These are phyloP conservation scores for Cebidichthys violaceus DNA, from an alignment of 2,113 vertebrate species.

Conservation along the genomic window DNA sequence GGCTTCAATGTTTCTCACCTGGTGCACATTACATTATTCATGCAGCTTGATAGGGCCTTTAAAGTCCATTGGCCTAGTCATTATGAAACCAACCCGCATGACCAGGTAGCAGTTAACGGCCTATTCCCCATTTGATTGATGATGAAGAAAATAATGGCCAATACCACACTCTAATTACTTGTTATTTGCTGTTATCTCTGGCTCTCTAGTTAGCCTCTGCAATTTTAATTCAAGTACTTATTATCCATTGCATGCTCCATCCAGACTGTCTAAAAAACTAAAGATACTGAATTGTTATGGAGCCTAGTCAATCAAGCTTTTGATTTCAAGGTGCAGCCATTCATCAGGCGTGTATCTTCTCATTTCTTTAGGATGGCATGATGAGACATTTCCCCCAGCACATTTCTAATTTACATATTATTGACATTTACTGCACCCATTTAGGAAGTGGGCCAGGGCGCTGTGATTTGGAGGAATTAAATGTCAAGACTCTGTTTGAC, in stretches of 20 bases:
- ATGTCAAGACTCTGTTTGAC: slow-evolving; percentile 90
- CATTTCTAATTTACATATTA: neutral
- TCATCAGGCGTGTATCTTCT: slow-evolving; percentile 17
- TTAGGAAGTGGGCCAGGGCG: slow-evolving; percentile 63
- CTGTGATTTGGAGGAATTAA: slow-evolving; percentile 90
- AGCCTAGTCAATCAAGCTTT: slow-evolving; percentile 11
- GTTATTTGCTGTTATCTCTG: slow-evolving; percentile 39
- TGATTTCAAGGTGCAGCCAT: slow-evolving; percentile 10
- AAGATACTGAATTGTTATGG: slow-evolving; percentile 26
- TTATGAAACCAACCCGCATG: slow-evolving; percentile 58
- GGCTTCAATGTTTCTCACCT: slow-evolving; percentile 36
- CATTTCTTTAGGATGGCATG: neutral
- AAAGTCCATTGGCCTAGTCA: slow-evolving; percentile 48
- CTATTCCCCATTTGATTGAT: slow-evolving; percentile 54
- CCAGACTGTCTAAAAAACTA: neutral
- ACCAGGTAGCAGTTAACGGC: slow-evolving; percentile 51
- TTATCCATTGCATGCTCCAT: slow-evolving; percentile 27
- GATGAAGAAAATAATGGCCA: slow-evolving; percentile 61
- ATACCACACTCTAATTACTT: slow-evolving; percentile 60
- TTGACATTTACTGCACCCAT: slow-evolving; percentile 16
- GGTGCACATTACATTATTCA: slow-evolving; percentile 60
- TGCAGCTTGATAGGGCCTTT: slow-evolving; percentile 46
- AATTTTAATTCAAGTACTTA: slow-evolving; percentile 40
- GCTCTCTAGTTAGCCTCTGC: slow-evolving; percentile 24
- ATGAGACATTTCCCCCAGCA: no score